phyloP scores from a whole-genome alignment of 1,140 invertebrate genomes.

The Hirudo medicinalis region DNA sequence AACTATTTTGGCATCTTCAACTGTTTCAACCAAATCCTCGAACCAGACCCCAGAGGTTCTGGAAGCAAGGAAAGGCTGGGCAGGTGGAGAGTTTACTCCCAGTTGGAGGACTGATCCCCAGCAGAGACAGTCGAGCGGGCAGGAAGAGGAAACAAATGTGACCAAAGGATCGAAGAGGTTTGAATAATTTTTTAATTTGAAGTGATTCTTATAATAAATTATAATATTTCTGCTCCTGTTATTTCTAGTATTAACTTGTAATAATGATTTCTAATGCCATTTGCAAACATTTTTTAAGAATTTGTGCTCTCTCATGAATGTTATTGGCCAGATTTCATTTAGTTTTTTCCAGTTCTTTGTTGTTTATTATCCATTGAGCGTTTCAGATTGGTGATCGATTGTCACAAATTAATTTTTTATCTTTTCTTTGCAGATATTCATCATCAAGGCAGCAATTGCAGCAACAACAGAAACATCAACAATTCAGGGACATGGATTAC shows the following conservation, averaged over 20 bases:
- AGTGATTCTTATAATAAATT: background rate
- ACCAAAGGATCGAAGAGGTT: background rate
- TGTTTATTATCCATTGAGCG: too few relatives aligned
- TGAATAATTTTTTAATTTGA: background rate
- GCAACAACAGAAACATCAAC: conserved; percentile 6
- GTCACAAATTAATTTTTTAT: background rate
- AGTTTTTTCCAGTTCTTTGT: too few relatives aligned
- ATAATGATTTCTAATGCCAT: background rate
- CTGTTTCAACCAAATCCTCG: too few relatives aligned
- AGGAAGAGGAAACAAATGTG: background rate
- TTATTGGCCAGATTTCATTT: background rate
- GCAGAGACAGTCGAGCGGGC: background rate
- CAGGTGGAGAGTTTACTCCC: conserved; percentile 16
- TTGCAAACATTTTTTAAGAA: background rate
- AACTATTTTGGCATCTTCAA: too few relatives aligned
- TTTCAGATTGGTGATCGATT: background rate
- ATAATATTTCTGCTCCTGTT: background rate
- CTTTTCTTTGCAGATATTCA: too few relatives aligned
- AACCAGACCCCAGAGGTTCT: too few relatives aligned
- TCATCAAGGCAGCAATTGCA: background rate
- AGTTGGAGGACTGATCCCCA: conserved; percentile 4
- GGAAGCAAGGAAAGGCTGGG: conserved; percentile 14
- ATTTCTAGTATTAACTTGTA: background rate
- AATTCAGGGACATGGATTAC: background rate
- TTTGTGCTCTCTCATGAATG: background rate